Conservation (phyloP, 1,140 invertebrate species). For the Drosophila seguyi region DNA sequence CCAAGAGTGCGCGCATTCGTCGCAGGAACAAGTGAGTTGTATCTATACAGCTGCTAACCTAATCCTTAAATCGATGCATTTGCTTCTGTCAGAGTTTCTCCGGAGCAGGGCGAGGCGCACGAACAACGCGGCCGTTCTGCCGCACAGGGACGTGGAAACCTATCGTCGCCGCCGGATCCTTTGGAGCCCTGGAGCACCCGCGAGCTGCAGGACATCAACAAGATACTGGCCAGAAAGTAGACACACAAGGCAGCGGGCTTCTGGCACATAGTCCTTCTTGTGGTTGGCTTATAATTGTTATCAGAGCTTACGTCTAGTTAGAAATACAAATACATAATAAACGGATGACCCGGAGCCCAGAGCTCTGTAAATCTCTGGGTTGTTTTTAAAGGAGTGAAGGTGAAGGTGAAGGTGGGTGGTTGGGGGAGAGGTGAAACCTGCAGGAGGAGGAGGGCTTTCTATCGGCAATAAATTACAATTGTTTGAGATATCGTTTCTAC, state of each 20-base stretch:
- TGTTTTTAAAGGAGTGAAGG: neutral
- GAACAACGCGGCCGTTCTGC: constrained; percentile 68
- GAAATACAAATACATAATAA: constrained; percentile 58
- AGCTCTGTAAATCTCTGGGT: constrained; percentile 9
- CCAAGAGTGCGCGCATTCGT: constrained; percentile 75
- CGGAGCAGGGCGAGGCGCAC: constrained; percentile 60
- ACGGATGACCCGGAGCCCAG: neutral
- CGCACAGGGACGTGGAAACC: constrained; percentile 60
- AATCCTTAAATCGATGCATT: too few relatives aligned
- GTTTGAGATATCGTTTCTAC: constrained; percentile 45
- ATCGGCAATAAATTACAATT: constrained; percentile 44
- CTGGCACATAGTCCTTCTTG: constrained; percentile 53
- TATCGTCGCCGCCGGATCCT: constrained; percentile 87
- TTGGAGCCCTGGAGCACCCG: constrained; percentile 91
- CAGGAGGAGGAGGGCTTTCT: neutral
- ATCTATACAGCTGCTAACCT: neutral
- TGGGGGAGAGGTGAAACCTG: constrained; percentile 36
- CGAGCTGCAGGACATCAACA: constrained; percentile 90
- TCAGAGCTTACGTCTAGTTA: constrained; percentile 49
- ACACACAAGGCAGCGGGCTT: neutral
- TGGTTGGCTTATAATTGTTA: constrained; percentile 52
- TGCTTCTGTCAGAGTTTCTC: constrained; percentile 53
- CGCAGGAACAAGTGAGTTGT: constrained; percentile 72
- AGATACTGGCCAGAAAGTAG: constrained; percentile 86
- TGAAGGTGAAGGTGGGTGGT: constrained; percentile 7